Evolutionary conservation across 2,113 vertebrate species (phyloP), one percentile per base, ranked within the genome.

Genomic region (Odontophorus gujanensis): DNA sequence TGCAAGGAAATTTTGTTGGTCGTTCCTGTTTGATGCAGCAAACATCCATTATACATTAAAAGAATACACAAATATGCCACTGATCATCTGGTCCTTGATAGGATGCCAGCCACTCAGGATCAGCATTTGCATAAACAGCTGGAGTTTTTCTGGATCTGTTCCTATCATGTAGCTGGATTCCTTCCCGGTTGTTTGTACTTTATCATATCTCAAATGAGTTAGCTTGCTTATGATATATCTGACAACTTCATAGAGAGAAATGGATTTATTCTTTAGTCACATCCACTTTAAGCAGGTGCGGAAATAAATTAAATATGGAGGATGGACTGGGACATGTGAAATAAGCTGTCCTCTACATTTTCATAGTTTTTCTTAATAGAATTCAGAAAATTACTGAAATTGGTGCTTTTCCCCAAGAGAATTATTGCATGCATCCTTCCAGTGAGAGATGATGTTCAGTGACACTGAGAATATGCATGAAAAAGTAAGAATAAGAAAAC

Each of bases 111-210:
- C 55, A 69, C 87, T 94, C 82, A 72, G 51, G 92, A 75, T 74
- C 63, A 72, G 24, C 6, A 96, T 95, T 96, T 97, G 80, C 92
- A 95, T 96, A 87, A 96, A 90, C 95, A 97, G 96, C 89, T 94
- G 87, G 96, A 94, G 87, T 34, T 93, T 95, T 93, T 82, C 82
- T 95, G 96, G 90, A 87, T 26, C 28, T 83, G 9, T 83, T 96
- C 87, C 92, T 97, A 71, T 91, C 72, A 28, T 81, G 50, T 77
- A 91, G 78, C 53, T 96, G 92, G 93, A 90, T 93, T 75, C 74
- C n/a, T 96, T 96, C 94, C 94, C 91, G 77, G 84, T 71, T 59
- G 61, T 30, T 92, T 95, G 81, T 84, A 77, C 63, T 90, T 76
- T 47, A 57, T 90, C 7, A 0, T 91, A 55, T 85, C 65, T 91